A percentile compares a stretch with the other conserved stretches of the same genome.
Evolutionary conservation across 2,888 invertebrate genomes (phyloP).

Genomic region (Noctua pronuba): DNA sequence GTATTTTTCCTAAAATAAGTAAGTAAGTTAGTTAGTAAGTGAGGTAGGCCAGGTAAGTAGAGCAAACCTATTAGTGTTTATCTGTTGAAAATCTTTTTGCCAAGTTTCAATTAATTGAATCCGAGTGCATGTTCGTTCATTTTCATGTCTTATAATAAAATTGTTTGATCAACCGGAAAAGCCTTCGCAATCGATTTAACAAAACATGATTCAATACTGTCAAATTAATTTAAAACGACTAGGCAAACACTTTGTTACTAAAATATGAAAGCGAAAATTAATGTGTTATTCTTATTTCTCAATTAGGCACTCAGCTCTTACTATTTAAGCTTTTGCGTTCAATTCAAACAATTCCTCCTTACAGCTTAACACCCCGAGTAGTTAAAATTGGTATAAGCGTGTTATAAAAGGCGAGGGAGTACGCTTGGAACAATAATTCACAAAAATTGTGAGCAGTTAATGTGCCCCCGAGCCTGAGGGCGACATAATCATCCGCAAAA

Average conservation of each 20-base stretch:
- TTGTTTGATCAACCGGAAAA: constrained; percentile 24
- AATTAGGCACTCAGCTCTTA: constrained; percentile 10
- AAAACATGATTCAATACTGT: constrained; percentile 16
- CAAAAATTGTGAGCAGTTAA: constrained; percentile 89
- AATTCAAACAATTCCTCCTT: constrained; percentile 69
- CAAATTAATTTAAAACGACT: constrained; percentile 18
- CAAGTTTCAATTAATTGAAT: constrained; percentile 7
- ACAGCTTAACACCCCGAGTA: constrained; percentile 76
- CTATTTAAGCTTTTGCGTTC: constrained; percentile 42
- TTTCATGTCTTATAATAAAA: constrained; percentile 6
- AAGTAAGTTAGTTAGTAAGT: neutral
- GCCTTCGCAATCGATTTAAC: constrained; percentile 11
- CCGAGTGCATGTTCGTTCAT: constrained; percentile 11
- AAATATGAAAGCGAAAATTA: neutral
- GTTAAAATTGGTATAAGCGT: constrained; percentile 85
- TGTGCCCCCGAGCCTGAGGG: constrained; percentile 84
- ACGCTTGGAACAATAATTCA: constrained; percentile 87
- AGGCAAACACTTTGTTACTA: neutral
- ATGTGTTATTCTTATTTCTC: constrained; percentile 24
- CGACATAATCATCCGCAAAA: constrained; percentile 90
- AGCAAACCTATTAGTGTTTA: neutral
- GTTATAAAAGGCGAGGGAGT: constrained; percentile 86
- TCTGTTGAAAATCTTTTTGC: neutral
- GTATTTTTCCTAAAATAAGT: neutral
- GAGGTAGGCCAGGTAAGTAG: neutral